Evolutionary conservation across 2,888 invertebrate species (phyloP), one percentile per base, ranked within the genome.

Genomic region (Orchesellides sinensis): DNA sequence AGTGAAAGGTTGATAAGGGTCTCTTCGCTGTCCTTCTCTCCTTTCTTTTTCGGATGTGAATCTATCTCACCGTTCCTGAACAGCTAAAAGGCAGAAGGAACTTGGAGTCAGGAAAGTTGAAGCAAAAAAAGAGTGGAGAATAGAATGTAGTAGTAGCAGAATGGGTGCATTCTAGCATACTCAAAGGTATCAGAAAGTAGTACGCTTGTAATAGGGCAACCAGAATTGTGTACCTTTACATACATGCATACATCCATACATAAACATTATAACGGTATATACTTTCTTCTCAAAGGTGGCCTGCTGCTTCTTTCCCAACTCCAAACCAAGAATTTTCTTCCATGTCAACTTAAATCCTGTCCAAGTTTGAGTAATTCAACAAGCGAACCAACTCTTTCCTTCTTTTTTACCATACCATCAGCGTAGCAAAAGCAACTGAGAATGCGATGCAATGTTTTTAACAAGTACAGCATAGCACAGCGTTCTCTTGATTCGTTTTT

Each of bases 351-450:
- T 73, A 83, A 78, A 83, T 83, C 83, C 83, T 83, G 83, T 83
- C 73, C 78, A 83, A 83, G 49, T 83, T 78, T 83, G 78, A 83
- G 83, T 83, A 83, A 83, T 78, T 83, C 78, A 83, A 83, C 83
- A 83, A 83, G 83, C 83, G 83, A 70, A 72, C 49, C 65, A 52
- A 79, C 70, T 72, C 79, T 65, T 19, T 10, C 35, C 61, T 23
- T 78, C 66, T 27, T 35, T 29, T 19, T 56, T 49, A n/a, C 47
- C 35, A 63, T 66, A 40, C 12, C 49, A 47, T 66, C 59, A 59
- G 17, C 59, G 23, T 17, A 21, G 14, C 59, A 21, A n/a, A n/a
- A n/a, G 32, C 17, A 29, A 5, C 21, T 49, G 8, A 27, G n/a
- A n/a, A 17, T 17, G 10, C 49, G n/a, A 49, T 10, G 19, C 23